A percentile compares a stretch with the other conserved stretches of the same genome.
Conservation (phyloP, 2,888 invertebrate species). For the Plagiodera versicolora region DNA sequence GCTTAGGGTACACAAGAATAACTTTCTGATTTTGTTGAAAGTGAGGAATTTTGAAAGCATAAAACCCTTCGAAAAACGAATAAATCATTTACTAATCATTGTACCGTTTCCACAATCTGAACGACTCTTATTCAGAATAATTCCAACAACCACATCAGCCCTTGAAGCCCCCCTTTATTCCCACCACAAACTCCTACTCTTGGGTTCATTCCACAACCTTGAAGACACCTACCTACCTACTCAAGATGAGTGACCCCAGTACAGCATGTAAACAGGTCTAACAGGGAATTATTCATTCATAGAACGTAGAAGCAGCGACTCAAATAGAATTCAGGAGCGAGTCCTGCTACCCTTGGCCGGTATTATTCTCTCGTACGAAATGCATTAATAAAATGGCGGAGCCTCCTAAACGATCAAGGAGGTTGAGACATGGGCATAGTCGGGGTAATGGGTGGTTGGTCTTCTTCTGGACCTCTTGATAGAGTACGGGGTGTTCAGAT, state of each 20-base stretch:
- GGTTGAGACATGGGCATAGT: conserved; percentile 3
- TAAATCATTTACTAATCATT: too few relatives aligned
- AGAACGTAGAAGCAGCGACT: conserved; percentile 20
- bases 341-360: conserved; percentile 13
- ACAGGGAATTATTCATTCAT: conserved; percentile 24
- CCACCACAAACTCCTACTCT: not conserved
- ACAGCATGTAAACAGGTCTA: conserved; percentile 11
- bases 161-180: too few relatives aligned
- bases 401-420: conserved; percentile 12
- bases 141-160: too few relatives aligned
- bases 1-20: too few relatives aligned
- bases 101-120: too few relatives aligned
- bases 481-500: too few relatives aligned
- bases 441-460: conserved; percentile 25
- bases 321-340: conserved; percentile 23
- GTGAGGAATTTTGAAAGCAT: too few relatives aligned
- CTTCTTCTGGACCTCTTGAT: too few relatives aligned
- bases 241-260: not conserved
- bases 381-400: conserved; percentile 31
- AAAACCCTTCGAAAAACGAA: too few relatives aligned
- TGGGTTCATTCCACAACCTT: not conserved
- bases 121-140: too few relatives aligned
- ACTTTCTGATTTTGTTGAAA: too few relatives aligned
- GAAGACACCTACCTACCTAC: too few relatives aligned
- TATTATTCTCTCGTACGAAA: conserved; percentile 22